Conservation (phyloP, 2,888 invertebrate species). For the Lamellibrachia satsuma region DNA sequence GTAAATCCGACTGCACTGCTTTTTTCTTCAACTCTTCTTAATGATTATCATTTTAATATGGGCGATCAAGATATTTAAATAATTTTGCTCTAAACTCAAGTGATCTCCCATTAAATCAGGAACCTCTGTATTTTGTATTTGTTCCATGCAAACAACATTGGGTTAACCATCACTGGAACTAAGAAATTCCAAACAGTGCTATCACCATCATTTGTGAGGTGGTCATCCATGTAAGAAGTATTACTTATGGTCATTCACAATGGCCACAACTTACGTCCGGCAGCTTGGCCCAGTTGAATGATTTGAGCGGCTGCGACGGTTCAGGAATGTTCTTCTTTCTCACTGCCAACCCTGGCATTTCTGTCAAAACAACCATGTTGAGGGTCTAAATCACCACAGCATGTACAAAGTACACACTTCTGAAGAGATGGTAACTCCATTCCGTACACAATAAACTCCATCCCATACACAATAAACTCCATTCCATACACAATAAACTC, state of each 20-base stretch:
- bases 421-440: background rate
- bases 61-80: background rate
- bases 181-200: no score
- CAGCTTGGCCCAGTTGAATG: slow-evolving; percentile 90
- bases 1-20: background rate
- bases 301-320: slow-evolving; percentile 90
- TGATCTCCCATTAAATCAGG: background rate
- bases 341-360: slow-evolving; percentile 31
- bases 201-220: no score
- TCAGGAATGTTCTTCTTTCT: slow-evolving; percentile 85
- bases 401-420: background rate
- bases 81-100: background rate
- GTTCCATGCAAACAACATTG: background rate
- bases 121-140: background rate
- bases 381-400: background rate
- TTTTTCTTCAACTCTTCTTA: background rate
- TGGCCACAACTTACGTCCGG: background rate
- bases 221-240: background rate
- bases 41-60: background rate
- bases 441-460: background rate
- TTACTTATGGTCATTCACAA: background rate
- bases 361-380: background rate
- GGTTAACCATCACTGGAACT: background rate
- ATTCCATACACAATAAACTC: no score
- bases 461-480: background rate